phyloP scores from a whole-genome alignment of 2,113 vertebrate genomes.

The Donacobius atricapilla region DNA sequence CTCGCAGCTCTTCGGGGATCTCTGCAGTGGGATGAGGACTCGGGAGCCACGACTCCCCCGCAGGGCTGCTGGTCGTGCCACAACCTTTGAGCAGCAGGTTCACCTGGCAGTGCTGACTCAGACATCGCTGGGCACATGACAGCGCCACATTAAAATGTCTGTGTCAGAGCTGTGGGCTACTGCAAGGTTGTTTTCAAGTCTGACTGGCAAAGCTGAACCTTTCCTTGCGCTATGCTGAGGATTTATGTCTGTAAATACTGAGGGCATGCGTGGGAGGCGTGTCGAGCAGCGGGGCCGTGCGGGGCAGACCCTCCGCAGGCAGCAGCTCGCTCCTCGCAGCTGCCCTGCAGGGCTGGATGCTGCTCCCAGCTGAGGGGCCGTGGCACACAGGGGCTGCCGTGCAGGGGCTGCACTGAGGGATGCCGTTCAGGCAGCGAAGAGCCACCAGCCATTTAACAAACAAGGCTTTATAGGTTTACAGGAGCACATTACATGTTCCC shows the following conservation, averaged over 20 bases:
- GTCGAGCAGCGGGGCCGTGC: not conserved
- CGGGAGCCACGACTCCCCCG: rapidly evolving
- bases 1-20: rapidly evolving
- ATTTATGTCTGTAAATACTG: constrained; percentile 4
- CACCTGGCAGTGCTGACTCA: not conserved
- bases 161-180: not conserved
- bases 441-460: not conserved
- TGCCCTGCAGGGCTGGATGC: not conserved
- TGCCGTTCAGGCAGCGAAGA: not conserved
- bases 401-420: not conserved
- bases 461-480: not conserved
- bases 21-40: rapidly evolving
- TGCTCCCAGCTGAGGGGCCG: not conserved
- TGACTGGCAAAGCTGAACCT: not conserved
- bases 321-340: rapidly evolving
- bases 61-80: not conserved
- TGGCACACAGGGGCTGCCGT: not conserved
- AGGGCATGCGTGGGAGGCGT: not conserved
- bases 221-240: not conserved
- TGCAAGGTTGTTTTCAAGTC: not conserved
- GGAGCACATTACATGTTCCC: not conserved
- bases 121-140: rapidly evolving
- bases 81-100: not conserved
- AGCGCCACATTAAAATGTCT: not conserved
- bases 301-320: not conserved